Evolutionary conservation across 2,797 vertebrate genomes (phyloP).

Genomic region (Morelia viridis): DNA sequence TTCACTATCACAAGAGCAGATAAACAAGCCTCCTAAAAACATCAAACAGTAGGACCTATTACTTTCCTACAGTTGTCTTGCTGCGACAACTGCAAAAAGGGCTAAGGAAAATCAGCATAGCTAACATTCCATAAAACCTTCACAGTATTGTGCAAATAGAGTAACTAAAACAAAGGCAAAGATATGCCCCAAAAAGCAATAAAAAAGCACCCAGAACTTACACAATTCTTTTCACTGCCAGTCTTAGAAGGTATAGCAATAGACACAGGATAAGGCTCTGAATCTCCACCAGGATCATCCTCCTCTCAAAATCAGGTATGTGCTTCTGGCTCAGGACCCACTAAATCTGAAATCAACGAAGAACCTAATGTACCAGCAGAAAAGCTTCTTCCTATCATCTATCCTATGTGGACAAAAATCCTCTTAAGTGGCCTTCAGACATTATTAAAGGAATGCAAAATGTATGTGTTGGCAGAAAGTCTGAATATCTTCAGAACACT

Average conservation of each 20-base stretch:
- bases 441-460: background rate
- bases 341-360: background rate
- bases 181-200: background rate
- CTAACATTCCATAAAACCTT: background rate
- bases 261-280: no score
- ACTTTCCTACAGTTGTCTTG: background rate
- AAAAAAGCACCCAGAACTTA: background rate
- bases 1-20: background rate
- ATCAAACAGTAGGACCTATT: background rate
- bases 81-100: background rate
- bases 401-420: background rate
- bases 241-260: no score
- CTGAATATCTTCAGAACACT: background rate
- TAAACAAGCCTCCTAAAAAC: background rate
- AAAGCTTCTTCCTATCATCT: background rate
- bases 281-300: no score
- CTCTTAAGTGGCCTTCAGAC: background rate
- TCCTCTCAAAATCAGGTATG: no score
- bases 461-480: background rate
- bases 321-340: no score
- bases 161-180: background rate
- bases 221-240: no score
- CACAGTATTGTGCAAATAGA: background rate
- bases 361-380: background rate
- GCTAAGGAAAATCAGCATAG: background rate